Evolutionary conservation across 1,140 invertebrate species (phyloP), one percentile per base, ranked within the genome.

Genomic region (Zophobas atratus): DNA sequence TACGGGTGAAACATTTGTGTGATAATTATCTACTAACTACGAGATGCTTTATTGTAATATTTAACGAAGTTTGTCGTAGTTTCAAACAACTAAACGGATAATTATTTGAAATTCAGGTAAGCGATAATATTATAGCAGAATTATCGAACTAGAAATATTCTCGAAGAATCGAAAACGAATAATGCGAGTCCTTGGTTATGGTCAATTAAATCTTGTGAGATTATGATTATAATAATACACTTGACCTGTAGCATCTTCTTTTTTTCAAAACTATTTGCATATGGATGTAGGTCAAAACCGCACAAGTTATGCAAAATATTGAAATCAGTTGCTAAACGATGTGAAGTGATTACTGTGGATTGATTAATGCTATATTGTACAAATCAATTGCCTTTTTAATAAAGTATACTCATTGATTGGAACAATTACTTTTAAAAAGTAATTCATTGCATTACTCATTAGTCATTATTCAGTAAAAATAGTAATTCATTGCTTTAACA

Each of bases 131-230:
- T 20, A 20, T 20, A 20, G 20, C 20, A 20, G 20, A 46, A 46
- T 53, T 53, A 32, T 53, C 2, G 49, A 20, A 4, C 4, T 20
- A 53, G 49, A 32, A 57, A 57, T 35, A 57, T 57, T 57, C 35
- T 57, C 35, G 35, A 57, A 35, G 1, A 34, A 4, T 34, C 1
- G 32, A 34, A 5, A 43, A 33, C 38, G 67, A 49, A 71, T 73
- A 32, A 73, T 73, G 1, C n/a, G 48, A 20, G 36, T 20, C 71
- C 71, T 73, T 73, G 71, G 49, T 5, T 56, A 73, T 73, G 71
- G 71, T 56, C 71, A 73, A 73, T 73, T 73, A 73, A 73, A 56
- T 55, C 71, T 53, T 73, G 48, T 73, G 70, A 38, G 70, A 73
- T 73, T 56, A 51, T 56, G 56, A 56, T 35, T 43, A 35, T 43